A percentile compares a stretch with the other conserved stretches of the same genome.
phyloP scores from a whole-genome alignment of 2,888 invertebrate genomes.

The Chrysodeixis includens region DNA sequence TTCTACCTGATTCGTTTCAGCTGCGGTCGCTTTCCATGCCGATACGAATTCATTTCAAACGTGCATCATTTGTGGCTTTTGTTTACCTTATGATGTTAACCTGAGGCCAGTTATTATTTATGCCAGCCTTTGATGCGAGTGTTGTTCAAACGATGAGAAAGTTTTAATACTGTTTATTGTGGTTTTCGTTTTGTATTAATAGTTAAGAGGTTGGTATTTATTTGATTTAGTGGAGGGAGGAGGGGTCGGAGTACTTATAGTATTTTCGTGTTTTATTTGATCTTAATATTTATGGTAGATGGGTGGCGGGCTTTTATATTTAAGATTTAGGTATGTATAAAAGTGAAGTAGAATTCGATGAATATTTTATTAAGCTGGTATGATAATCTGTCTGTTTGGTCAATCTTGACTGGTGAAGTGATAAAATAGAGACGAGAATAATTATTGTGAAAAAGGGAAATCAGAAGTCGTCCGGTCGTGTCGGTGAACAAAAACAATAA shows the following conservation, averaged over 20 bases:
- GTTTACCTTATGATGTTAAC: constrained; percentile 46
- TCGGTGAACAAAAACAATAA: too few relatives aligned
- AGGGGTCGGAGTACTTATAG: background rate
- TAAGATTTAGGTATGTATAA: too few relatives aligned
- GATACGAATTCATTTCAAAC: constrained; percentile 27
- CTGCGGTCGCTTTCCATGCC: constrained; percentile 30
- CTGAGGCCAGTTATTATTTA: constrained; percentile 44
- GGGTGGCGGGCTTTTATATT: too few relatives aligned
- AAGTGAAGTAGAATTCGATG: too few relatives aligned
- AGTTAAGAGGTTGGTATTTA: constrained; percentile 37
- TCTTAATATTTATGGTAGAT: too few relatives aligned
- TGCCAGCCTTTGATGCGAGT: constrained; percentile 46
- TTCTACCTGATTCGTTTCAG: constrained; percentile 38
- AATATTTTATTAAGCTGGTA: too few relatives aligned
- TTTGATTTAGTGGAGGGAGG: constrained; percentile 13
- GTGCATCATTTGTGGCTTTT: constrained; percentile 40
- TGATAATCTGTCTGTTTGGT: too few relatives aligned
- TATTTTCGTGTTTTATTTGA: too few relatives aligned
- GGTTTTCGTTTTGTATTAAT: constrained; percentile 32
- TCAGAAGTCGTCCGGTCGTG: too few relatives aligned
- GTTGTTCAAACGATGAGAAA: constrained; percentile 37
- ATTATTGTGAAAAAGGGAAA: too few relatives aligned
- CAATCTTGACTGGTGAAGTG: too few relatives aligned
- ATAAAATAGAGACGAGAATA: too few relatives aligned
- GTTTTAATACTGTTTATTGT: constrained; percentile 47